Evolutionary conservation across 2,797 vertebrate genomes (phyloP).

Genomic region (Tauraco hartlaubi): DNA sequence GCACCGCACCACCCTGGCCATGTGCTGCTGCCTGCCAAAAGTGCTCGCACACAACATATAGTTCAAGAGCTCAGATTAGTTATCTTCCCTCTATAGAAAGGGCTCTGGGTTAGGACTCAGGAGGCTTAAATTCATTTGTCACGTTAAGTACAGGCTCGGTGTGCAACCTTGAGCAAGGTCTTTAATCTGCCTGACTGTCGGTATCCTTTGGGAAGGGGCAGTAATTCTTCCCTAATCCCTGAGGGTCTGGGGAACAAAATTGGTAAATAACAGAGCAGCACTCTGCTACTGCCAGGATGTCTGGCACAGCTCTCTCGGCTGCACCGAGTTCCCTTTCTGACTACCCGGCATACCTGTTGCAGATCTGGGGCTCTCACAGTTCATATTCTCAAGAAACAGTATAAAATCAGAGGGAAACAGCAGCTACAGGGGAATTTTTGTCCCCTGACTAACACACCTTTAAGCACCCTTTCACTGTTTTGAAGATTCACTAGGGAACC

Average conservation of each 20-base stretch:
- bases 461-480: slow-evolving; percentile 13
- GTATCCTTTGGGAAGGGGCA: not conserved
- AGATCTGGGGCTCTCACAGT: not conserved
- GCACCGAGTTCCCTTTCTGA: not conserved
- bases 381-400: slow-evolving; percentile 27
- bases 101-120: not conserved
- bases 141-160: not conserved
- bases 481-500: not conserved
- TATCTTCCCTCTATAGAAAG: not conserved
- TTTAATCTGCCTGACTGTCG: not conserved
- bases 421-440: not conserved
- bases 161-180: not conserved
- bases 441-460: not conserved
- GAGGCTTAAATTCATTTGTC: slow-evolving; percentile 37
- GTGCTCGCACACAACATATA: accelerated
- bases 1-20: not conserved
- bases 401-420: slow-evolving; percentile 37
- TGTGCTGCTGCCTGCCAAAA: not conserved
- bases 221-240: slow-evolving; percentile 6
- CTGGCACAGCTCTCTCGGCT: not conserved
- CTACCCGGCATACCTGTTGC: not conserved
- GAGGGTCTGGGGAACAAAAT: not conserved
- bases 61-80: not conserved
- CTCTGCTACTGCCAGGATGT: not conserved
- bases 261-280: not conserved